Evolutionary conservation across 1,140 invertebrate species (phyloP).

Genomic region (Dendrolimus kikuchii): DNA sequence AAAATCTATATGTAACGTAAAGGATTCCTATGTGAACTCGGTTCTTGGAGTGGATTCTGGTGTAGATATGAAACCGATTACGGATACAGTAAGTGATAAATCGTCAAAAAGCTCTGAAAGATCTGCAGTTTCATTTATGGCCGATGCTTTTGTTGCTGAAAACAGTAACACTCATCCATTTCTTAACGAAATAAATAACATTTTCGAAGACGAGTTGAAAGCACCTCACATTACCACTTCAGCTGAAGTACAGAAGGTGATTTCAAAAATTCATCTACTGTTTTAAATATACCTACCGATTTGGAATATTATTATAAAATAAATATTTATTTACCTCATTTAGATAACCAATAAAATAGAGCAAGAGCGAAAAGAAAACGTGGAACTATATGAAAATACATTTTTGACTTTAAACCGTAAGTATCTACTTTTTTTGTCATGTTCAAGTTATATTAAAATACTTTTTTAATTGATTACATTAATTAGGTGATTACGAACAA

Average conservation of each 20-base stretch:
- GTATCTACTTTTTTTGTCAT: slow-evolving; percentile 14
- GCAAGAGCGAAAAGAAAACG: slow-evolving; percentile 13
- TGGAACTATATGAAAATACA: slow-evolving; percentile 42
- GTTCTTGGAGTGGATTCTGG: slow-evolving; percentile 22
- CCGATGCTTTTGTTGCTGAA: slow-evolving; percentile 22
- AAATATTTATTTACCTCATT: neutral
- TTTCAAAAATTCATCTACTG: neutral
- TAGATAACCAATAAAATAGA: slow-evolving; percentile 9
- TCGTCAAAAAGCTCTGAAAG: slow-evolving; percentile 15
- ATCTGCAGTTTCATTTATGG: slow-evolving; percentile 40
- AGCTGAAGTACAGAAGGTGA: slow-evolving; percentile 10
- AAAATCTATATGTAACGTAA: slow-evolving; percentile 27
- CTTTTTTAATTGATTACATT: neutral
- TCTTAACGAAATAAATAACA: slow-evolving; percentile 12
- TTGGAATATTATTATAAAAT: no score
- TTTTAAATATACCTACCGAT: no score
- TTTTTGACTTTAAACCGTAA: slow-evolving; percentile 55
- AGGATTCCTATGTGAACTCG: slow-evolving; percentile 32
- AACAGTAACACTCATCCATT: slow-evolving; percentile 20
- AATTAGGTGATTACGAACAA: slow-evolving; percentile 54
- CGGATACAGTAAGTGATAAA: slow-evolving; percentile 7
- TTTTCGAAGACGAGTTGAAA: slow-evolving; percentile 3
- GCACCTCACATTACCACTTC: slow-evolving; percentile 3
- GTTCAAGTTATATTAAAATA: slow-evolving; percentile 3
- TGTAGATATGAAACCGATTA: slow-evolving; percentile 10